phyloP scores from a whole-genome alignment of 2,797 vertebrate species.

The Steatocranus sp. region DNA sequence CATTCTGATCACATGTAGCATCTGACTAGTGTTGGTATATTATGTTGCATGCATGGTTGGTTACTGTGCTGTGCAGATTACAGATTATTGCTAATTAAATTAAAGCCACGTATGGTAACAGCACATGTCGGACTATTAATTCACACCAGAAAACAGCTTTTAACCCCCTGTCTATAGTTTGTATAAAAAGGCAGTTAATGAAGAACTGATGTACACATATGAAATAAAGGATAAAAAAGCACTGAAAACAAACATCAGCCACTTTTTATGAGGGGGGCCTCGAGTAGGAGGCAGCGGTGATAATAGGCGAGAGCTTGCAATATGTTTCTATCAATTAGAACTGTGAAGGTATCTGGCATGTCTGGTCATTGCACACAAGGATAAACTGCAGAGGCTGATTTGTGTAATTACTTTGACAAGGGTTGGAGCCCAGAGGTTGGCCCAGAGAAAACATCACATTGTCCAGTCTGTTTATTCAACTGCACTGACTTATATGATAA shows the following conservation, averaged over 20 bases:
- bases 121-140: background rate
- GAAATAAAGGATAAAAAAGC: slow-evolving; percentile 16
- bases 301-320: slow-evolving; percentile 22
- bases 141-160: background rate
- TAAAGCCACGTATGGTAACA: background rate
- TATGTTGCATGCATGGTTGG: background rate
- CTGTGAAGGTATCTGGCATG: slow-evolving; percentile 4
- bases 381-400: slow-evolving; percentile 48
- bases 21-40: background rate
- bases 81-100: background rate
- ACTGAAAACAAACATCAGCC: background rate
- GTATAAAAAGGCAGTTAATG: slow-evolving; percentile 19
- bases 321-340: slow-evolving; percentile 62
- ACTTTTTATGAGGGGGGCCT: background rate
- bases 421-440: slow-evolving; percentile 40
- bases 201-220: slow-evolving; percentile 3
- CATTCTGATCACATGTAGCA: background rate
- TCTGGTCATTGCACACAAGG: slow-evolving; percentile 36
- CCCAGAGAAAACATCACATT: background rate
- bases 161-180: background rate
- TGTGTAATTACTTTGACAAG: slow-evolving; percentile 52
- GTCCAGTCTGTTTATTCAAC: background rate
- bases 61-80: background rate
- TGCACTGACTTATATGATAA: background rate
- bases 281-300: slow-evolving; percentile 22